Conservation (phyloP, 2,888 invertebrate species). For the Amitus sp. region DNA sequence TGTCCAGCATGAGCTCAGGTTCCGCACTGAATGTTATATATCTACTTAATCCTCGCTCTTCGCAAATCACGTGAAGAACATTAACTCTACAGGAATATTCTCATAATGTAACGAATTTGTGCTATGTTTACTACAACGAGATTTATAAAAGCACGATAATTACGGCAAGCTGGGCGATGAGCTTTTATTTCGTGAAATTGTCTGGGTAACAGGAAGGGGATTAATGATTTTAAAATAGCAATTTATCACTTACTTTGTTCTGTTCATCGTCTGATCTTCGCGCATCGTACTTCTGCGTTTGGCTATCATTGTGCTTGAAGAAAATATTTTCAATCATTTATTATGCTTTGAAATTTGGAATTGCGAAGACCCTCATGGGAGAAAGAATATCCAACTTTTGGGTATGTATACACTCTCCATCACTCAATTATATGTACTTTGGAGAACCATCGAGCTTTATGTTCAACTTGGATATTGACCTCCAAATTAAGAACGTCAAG, state of each 20-base stretch:
- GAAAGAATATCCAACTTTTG: too few species aligned
- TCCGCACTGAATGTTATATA: constrained; percentile 23
- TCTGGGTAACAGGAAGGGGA: not conserved
- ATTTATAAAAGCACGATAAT: constrained; percentile 21
- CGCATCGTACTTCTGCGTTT: constrained; percentile 54
- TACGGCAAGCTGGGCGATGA: constrained; percentile 13
- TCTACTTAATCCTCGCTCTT: constrained; percentile 27
- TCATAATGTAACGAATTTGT: constrained; percentile 56
- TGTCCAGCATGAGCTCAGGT: constrained; percentile 34
- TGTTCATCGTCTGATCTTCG: constrained; percentile 50
- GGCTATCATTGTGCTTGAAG: constrained; percentile 63
- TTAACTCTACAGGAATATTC: constrained; percentile 25
- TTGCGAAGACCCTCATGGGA: too few species aligned
- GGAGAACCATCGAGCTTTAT: too few species aligned
- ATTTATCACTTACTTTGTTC: constrained; percentile 47
- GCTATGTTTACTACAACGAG: constrained; percentile 23
- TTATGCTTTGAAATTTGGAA: too few species aligned
- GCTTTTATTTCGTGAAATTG: constrained; percentile 2
- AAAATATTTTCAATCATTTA: constrained; percentile 27
- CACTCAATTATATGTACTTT: too few species aligned
- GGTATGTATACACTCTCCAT: too few species aligned
- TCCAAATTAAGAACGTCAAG: too few species aligned
- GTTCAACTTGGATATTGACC: too few species aligned
- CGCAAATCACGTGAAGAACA: constrained; percentile 19
- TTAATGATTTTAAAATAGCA: constrained; percentile 30